These are phyloP conservation scores for Drosophila pallidifrons DNA, from an alignment of 1,140 invertebrate species.

Conservation along the genomic window DNA sequence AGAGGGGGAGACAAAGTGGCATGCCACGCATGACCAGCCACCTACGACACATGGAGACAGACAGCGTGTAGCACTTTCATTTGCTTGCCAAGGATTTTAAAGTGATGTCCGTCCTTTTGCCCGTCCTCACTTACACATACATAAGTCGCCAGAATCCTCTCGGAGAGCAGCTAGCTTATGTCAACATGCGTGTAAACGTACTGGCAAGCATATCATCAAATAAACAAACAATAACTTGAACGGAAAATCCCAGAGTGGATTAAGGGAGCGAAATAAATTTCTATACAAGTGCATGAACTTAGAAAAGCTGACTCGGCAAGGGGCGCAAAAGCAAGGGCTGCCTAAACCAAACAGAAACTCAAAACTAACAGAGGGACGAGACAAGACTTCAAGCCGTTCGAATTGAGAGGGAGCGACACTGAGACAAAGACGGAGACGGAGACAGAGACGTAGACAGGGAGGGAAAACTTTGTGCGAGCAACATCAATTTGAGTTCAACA, in stretches of 20 bases:
- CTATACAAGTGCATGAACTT: constrained; percentile 24
- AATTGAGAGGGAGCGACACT: neutral
- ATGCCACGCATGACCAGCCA: constrained; percentile 10
- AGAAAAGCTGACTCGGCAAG: neutral
- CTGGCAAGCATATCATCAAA: constrained; percentile 45
- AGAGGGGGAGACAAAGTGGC: neutral
- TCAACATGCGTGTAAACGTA: constrained; percentile 45
- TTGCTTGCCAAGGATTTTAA: constrained; percentile 35
- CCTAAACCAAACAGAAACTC: constrained; percentile 12
- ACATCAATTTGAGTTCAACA: constrained; percentile 18
- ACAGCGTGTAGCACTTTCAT: constrained; percentile 27
- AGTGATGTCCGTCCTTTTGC: constrained; percentile 30
- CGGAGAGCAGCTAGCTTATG: constrained; percentile 43
- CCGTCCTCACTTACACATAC: constrained; percentile 6
- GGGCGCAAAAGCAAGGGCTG: neutral
- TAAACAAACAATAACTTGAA: constrained; percentile 48
- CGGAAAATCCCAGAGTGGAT: constrained; percentile 37
- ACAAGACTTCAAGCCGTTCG: neutral
- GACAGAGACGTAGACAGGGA: too few relatives aligned
- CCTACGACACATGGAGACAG: neutral
- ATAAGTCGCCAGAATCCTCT: constrained; percentile 39
- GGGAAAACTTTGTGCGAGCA: neutral
- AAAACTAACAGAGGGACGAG: constrained; percentile 3
- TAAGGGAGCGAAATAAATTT: constrained; percentile 38
- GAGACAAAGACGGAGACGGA: neutral